Percentiles rank a stretch among this genome's conserved stretches.
These are phyloP conservation scores for Dasypus novemcinctus DNA, from an alignment of 2,113 vertebrate genomes.

Conservation along the genomic window DNA sequence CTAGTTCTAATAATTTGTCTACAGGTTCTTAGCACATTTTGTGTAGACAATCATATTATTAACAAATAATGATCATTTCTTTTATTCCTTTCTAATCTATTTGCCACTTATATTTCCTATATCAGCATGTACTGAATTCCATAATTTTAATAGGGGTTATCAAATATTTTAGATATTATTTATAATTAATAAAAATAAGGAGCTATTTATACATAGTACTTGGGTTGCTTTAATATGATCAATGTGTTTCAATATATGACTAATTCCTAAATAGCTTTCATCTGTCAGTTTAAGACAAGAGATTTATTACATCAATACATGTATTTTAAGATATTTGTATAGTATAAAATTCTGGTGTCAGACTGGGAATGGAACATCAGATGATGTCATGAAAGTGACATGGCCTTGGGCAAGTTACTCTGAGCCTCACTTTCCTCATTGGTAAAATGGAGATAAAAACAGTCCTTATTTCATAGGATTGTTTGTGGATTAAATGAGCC, in stretches of 20 bases:
- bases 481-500: not conserved
- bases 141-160: not conserved
- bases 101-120: not conserved
- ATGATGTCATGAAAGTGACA: not conserved
- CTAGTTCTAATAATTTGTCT: not conserved
- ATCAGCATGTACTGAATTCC: not conserved
- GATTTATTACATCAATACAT: not conserved
- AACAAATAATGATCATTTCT: not conserved
- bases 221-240: not conserved
- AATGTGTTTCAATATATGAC: not conserved
- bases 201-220: not conserved
- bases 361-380: not conserved
- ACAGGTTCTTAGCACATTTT: not conserved
- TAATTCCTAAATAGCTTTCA: not conserved
- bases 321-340: not conserved
- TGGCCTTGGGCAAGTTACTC: not conserved
- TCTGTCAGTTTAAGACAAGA: not conserved
- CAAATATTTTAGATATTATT: not conserved
- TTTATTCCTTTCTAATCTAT: not conserved
- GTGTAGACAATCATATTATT: not conserved
- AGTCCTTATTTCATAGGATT: not conserved
- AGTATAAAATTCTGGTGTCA: not conserved
- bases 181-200: not conserved
- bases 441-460: slow-evolving; percentile 18
- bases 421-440: not conserved